Evolutionary conservation across 2,888 invertebrate genomes (phyloP).

Genomic region (Tachina fera): DNA sequence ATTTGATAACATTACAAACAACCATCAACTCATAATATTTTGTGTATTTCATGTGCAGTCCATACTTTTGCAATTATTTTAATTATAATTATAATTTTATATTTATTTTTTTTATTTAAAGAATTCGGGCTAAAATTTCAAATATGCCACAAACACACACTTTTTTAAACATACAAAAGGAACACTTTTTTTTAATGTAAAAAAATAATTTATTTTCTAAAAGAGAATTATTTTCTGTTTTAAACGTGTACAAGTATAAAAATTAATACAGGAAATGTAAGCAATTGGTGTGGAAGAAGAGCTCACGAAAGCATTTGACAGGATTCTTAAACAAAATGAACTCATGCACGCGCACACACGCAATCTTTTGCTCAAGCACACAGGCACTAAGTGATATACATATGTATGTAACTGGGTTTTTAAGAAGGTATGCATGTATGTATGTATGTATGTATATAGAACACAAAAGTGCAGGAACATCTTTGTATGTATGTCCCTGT

Average conservation of each 20-base stretch:
- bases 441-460: background rate
- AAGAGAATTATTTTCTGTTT: slow-evolving; percentile 18
- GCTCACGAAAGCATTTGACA: slow-evolving; percentile 63
- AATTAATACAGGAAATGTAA: slow-evolving; percentile 72
- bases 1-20: slow-evolving; percentile 23
- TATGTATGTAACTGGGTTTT: too few species aligned
- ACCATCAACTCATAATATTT: slow-evolving; percentile 39
- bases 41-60: slow-evolving; percentile 36
- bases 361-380: background rate
- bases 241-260: slow-evolving; percentile 29
- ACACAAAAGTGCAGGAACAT: background rate
- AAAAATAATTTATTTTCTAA: slow-evolving; percentile 23
- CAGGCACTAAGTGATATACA: slow-evolving; percentile 18
- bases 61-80: slow-evolving; percentile 80
- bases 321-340: slow-evolving; percentile 43
- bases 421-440: too few species aligned
- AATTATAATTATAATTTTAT: slow-evolving; percentile 76
- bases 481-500: background rate
- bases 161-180: background rate
- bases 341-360: background rate
- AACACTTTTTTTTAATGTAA: slow-evolving; percentile 27
- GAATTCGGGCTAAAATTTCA: slow-evolving; percentile 23
- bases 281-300: slow-evolving; percentile 70
- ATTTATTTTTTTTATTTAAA: background rate
- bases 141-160: slow-evolving; percentile 19